Evolutionary conservation across 1,140 invertebrate genomes (phyloP).

Genomic region (Metaphire vulgaris): DNA sequence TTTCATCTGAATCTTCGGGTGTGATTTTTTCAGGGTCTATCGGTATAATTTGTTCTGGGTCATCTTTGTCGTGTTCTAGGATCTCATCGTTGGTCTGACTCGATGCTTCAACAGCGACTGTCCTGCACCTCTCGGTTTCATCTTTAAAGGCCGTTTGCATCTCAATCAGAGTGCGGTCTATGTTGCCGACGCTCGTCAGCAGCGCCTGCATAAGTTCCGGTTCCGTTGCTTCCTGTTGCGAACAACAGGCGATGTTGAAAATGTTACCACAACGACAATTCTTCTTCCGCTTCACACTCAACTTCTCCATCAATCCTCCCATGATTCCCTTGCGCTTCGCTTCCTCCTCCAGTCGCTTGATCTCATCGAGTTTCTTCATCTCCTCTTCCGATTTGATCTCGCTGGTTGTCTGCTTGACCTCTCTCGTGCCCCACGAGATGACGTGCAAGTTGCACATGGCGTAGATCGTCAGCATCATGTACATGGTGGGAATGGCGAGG

Average conservation of each 20-base stretch:
- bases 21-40: too few species aligned
- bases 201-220: background rate
- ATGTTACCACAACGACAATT: background rate
- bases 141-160: background rate
- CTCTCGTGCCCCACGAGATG: conserved; percentile 47
- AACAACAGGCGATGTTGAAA: background rate
- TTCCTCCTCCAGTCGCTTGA: conserved; percentile 30
- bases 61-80: too few species aligned
- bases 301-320: background rate
- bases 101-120: too few species aligned
- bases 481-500: conserved; percentile 45
- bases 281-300: background rate
- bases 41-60: too few species aligned
- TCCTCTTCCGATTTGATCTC: conserved; percentile 36
- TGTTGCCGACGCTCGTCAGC: too few species aligned
- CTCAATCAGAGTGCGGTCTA: background rate
- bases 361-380: conserved; percentile 24
- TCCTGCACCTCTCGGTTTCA: too few species aligned
- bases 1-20: too few species aligned
- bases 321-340: conserved; percentile 32
- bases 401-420: conserved; percentile 49
- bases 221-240: background rate
- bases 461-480: conserved; percentile 47
- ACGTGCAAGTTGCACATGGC: conserved; percentile 44
- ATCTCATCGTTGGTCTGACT: too few species aligned